Percentiles rank a stretch among this genome's conserved stretches.
These are phyloP conservation scores for Trichoplusia ni DNA, from an alignment of 1,140 invertebrate genomes.

Conservation along the genomic window DNA sequence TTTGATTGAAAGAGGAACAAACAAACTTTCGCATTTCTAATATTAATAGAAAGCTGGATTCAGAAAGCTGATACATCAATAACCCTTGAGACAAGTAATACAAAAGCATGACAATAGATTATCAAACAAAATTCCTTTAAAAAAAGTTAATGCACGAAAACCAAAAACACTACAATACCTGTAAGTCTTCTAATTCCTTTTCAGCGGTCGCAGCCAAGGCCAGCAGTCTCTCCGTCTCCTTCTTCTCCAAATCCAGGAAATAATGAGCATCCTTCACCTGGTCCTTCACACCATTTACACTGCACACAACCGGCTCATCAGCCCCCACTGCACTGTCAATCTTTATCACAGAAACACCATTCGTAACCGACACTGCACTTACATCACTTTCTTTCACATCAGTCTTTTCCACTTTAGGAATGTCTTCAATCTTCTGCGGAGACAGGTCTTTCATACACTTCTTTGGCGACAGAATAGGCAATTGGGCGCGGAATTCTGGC, in stretches of 20 bases:
- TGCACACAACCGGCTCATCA: conserved; percentile 45
- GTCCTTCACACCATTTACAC: conserved; percentile 52
- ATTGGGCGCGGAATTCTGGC: conserved; percentile 92
- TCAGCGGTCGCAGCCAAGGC: conserved; percentile 86
- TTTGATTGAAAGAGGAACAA: too few species aligned
- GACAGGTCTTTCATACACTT: conserved; percentile 70
- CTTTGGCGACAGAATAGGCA: conserved; percentile 86
- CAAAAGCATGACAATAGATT: too few species aligned
- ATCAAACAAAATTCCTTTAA: not conserved
- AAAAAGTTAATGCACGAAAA: not conserved
- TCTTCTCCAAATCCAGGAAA: conserved; percentile 88
- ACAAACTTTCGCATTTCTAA: too few species aligned
- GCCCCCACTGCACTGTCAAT: conserved; percentile 59
- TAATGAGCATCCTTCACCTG: conserved; percentile 86
- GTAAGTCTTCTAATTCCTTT: conserved; percentile 83
- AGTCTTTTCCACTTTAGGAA: conserved; percentile 65
- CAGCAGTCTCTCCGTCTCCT: conserved; percentile 87
- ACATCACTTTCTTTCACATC: conserved; percentile 40
- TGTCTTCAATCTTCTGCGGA: conserved; percentile 63
- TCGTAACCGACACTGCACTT: conserved; percentile 57
- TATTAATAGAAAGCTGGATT: too few species aligned
- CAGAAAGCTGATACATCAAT: too few species aligned
- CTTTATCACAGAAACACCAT: conserved; percentile 76
- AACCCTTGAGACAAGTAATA: too few species aligned
- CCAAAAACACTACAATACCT: conserved; percentile 51